phyloP scores from a whole-genome alignment of 2,888 invertebrate genomes.

The Thymelicus lineola region DNA sequence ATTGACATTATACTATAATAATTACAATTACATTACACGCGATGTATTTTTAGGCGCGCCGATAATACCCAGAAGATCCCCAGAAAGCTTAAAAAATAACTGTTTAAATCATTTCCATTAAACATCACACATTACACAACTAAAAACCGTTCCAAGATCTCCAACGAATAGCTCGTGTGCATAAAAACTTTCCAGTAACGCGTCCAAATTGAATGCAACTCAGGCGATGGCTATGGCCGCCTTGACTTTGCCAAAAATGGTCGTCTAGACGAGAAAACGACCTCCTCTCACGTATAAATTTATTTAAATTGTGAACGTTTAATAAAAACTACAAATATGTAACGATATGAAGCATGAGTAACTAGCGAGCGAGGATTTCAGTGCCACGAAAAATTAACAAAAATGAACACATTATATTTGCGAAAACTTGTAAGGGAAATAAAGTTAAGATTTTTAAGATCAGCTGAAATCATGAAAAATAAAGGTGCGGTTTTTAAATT shows the following conservation, averaged over 20 bases:
- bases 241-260: constrained; percentile 75
- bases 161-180: background rate
- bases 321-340: constrained; percentile 32
- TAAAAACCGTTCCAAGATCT: constrained; percentile 19
- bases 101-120: background rate
- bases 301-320: constrained; percentile 55
- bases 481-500: too few relatives aligned
- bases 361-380: constrained; percentile 6
- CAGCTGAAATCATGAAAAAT: too few relatives aligned
- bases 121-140: constrained; percentile 2
- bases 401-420: background rate
- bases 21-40: too few relatives aligned
- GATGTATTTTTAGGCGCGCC: too few relatives aligned
- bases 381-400: background rate
- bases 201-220: constrained; percentile 33
- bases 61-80: too few relatives aligned
- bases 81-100: background rate
- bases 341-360: constrained; percentile 7
- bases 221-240: constrained; percentile 45
- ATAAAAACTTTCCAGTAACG: constrained; percentile 17
- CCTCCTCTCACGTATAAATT: constrained; percentile 58
- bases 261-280: constrained; percentile 66
- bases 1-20: too few relatives aligned
- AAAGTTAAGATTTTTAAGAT: background rate
- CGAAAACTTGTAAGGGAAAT: background rate